Conservation (phyloP, 2,888 invertebrate genomes). For the Pollenia amentaria region DNA sequence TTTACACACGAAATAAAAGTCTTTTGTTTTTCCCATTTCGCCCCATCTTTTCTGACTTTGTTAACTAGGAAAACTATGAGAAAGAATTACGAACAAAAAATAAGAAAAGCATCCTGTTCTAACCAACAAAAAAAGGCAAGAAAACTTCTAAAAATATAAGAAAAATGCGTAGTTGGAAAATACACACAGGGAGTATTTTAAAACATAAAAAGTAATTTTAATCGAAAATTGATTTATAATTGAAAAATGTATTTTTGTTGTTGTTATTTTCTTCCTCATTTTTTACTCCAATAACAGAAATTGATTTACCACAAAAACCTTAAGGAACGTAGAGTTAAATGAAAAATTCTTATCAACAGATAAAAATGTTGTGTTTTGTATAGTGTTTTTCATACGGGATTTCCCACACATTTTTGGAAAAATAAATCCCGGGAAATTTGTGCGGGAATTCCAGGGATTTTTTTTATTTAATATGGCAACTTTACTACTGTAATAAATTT, state of each 20-base stretch:
- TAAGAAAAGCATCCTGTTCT: slow-evolving; percentile 33
- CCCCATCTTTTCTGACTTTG: slow-evolving; percentile 35
- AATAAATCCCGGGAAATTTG: too few species aligned
- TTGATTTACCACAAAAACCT: slow-evolving; percentile 68
- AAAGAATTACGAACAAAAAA: slow-evolving; percentile 15
- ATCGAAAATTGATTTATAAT: slow-evolving; percentile 85
- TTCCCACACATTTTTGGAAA: too few species aligned
- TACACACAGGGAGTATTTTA: slow-evolving; percentile 11
- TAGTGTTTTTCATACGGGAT: too few species aligned
- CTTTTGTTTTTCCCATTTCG: slow-evolving; percentile 41
- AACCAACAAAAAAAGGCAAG: slow-evolving; percentile 30
- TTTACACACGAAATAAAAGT: slow-evolving; percentile 68
- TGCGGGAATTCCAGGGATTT: too few species aligned
- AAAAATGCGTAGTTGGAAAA: slow-evolving; percentile 77
- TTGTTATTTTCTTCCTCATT: slow-evolving; percentile 18
- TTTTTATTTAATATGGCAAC: too few species aligned
- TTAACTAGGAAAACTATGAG: slow-evolving; percentile 20
- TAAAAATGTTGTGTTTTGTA: neutral
- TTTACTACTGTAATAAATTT: too few species aligned
- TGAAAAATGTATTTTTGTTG: slow-evolving; percentile 79
- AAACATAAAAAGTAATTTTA: slow-evolving; percentile 82
- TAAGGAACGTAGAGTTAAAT: slow-evolving; percentile 44
- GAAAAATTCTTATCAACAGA: slow-evolving; percentile 43
- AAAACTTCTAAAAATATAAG: slow-evolving; percentile 35
- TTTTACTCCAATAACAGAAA: slow-evolving; percentile 52